These are phyloP conservation scores for Hymenochirus boettgeri DNA, from an alignment of 2,113 vertebrate genomes.

Conservation along the genomic window DNA sequence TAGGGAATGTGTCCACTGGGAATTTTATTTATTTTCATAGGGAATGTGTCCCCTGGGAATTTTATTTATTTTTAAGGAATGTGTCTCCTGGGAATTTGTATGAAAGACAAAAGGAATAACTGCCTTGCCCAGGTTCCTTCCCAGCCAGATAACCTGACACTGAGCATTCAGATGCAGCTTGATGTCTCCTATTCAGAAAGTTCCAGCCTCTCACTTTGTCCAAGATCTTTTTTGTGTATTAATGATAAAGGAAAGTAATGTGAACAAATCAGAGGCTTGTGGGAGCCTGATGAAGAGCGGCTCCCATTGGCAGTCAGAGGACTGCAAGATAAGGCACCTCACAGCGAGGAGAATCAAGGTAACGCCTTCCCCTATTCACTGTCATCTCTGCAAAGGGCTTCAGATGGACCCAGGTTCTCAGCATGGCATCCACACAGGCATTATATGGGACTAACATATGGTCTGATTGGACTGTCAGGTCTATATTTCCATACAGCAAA, in stretches of 20 bases:
- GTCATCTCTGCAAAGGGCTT: background rate
- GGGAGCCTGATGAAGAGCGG: background rate
- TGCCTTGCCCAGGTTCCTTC: background rate
- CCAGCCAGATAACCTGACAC: background rate
- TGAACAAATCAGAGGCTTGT: constrained; percentile 2
- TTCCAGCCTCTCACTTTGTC: constrained; percentile 4
- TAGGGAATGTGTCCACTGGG: too few species aligned
- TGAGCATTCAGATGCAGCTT: background rate
- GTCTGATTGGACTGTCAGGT: too few species aligned
- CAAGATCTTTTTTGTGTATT: constrained; percentile 1
- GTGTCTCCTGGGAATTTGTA: too few species aligned
- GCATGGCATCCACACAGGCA: too few species aligned
- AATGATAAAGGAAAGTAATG: background rate
- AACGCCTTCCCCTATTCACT: constrained; percentile 64
- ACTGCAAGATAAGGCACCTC: constrained; percentile 58
- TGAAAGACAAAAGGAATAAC: background rate
- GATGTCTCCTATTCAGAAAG: background rate
- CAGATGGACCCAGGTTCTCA: constrained; percentile 45
- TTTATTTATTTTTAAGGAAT: too few species aligned
- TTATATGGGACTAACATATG: too few species aligned
- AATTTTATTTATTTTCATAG: too few species aligned
- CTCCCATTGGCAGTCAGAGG: background rate
- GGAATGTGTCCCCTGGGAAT: too few species aligned
- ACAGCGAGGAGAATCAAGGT: constrained; percentile 68
- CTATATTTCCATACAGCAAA: too few species aligned